Evolutionary conservation across 2,888 invertebrate species (phyloP), one percentile per base, ranked within the genome.

Genomic region (Xylota segnis): DNA sequence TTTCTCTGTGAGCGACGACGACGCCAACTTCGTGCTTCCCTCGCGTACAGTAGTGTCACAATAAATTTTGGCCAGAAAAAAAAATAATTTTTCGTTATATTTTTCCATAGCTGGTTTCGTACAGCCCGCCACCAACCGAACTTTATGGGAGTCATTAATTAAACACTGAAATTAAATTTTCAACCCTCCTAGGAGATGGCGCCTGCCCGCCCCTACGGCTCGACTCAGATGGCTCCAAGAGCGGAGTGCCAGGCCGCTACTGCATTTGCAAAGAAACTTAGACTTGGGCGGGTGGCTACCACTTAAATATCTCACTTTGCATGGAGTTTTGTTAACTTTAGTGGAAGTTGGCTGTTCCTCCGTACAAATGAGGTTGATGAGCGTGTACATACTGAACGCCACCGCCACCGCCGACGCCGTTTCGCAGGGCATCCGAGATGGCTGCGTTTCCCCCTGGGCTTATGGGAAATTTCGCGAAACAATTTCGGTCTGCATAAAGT

Each of bases 291-390:
- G 23, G 23, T 23, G 40, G 29, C 59, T 58, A 34, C 58, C 79
- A 75, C 58, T 79, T 65, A 79, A 79, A 79, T 79, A 70, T 70
- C 70, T 65, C 43, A 75, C 63, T 75, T 43, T 54, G 63, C 37
- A 59, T 32, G n/a, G 58, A 84, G 81, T 81, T 84, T 58, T 71
- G 70, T 70, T 84, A 75, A 75, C 79, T 84, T 84, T 68, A 52
- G 70, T 58, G 18, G 45, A 84, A 79, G 79, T 81, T 75, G 27
- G 27, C 75, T 79, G 70, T 75, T 65, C 43, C 2, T 37, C 65
- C 70, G 23, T 79, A 59, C 71, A 70, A 79, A 84, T 79, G 65
- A 47, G 47, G 63, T 34, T 70, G 74, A 79, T 75, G 43, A 74
- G 63, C 18, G 54, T 27, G 18, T 27, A 61, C 9, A 66, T 16